Conservation (phyloP, 2,888 invertebrate genomes). For the Metacarcinus magister region DNA sequence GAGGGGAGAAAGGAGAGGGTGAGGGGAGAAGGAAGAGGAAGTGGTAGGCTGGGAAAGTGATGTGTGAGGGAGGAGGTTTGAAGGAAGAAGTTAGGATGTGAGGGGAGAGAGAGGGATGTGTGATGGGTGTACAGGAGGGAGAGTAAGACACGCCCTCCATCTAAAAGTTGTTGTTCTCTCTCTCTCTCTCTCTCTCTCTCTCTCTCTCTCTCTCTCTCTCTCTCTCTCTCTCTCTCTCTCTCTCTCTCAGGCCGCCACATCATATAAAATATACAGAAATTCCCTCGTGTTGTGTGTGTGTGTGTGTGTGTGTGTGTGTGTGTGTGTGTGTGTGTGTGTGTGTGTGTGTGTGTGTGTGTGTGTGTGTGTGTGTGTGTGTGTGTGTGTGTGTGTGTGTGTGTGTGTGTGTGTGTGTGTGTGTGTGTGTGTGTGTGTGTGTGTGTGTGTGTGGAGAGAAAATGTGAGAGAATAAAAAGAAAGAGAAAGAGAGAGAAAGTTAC, state of each 20-base stretch:
- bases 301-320: too few species aligned
- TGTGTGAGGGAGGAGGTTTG: not conserved
- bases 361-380: too few species aligned
- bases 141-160: not conserved
- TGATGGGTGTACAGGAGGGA: not conserved
- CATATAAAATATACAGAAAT: not conserved
- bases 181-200: constrained; percentile 18
- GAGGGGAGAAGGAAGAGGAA: not conserved
- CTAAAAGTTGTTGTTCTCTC: not conserved
- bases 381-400: too few species aligned
- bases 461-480: too few species aligned
- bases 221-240: constrained; percentile 48
- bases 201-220: constrained; percentile 43
- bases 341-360: too few species aligned
- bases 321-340: too few species aligned
- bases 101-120: not conserved
- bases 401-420: too few species aligned
- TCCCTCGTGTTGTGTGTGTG: too few species aligned
- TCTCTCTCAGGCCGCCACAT: not conserved
- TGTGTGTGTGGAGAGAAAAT: too few species aligned
- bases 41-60: not conserved
- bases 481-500: too few species aligned
- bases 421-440: too few species aligned
- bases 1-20: not conserved
- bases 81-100: not conserved